Conservation (phyloP, 2,888 invertebrate species). For the Geophilus truncorum region DNA sequence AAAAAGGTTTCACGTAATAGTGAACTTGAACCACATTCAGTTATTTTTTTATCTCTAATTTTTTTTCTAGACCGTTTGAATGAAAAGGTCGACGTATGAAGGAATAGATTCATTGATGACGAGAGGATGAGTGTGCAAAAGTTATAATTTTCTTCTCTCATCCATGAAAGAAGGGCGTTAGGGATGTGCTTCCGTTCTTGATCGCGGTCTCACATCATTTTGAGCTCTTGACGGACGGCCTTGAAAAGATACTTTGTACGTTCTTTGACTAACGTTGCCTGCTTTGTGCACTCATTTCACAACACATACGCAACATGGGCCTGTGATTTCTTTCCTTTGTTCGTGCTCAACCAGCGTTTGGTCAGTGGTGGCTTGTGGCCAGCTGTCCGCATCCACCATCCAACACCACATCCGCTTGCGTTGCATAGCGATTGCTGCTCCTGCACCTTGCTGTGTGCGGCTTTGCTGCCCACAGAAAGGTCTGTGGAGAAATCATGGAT, state of each 20-base stretch:
- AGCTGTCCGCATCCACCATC: slow-evolving; percentile 15
- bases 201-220: neutral
- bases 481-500: neutral
- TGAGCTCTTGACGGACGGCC: neutral
- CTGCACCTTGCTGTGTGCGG: neutral
- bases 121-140: slow-evolving; percentile 20
- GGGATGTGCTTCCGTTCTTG: slow-evolving; percentile 14
- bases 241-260: neutral
- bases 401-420: slow-evolving; percentile 1
- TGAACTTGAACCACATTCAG: neutral
- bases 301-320: neutral
- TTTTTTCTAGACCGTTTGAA: neutral
- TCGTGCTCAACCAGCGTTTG: slow-evolving; percentile 19
- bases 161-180: slow-evolving; percentile 21
- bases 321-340: neutral
- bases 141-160: slow-evolving; percentile 3
- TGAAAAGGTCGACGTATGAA: neutral
- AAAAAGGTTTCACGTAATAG: too few species aligned
- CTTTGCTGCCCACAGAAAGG: neutral
- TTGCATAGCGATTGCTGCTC: neutral
- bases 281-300: neutral
- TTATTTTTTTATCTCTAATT: neutral
- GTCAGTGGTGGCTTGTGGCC: slow-evolving; percentile 18
- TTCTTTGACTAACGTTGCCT: neutral
- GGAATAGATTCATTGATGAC: slow-evolving; percentile 1